These are phyloP conservation scores for Epiblema foenella DNA, from an alignment of 2,888 invertebrate species.

Conservation along the genomic window DNA sequence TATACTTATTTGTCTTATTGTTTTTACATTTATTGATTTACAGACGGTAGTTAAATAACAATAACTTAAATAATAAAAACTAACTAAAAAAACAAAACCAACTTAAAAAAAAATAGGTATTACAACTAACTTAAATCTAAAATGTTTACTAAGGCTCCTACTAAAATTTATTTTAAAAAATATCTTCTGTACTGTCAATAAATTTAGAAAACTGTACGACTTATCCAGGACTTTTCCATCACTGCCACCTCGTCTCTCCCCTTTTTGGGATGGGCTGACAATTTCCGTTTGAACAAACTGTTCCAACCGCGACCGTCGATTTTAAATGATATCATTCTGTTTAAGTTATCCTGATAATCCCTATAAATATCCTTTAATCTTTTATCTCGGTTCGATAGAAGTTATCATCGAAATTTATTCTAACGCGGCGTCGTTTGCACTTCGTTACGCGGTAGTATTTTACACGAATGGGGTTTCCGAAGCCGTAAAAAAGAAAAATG, in stretches of 20 bases:
- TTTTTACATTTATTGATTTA: too few relatives aligned
- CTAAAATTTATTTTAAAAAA: too few relatives aligned
- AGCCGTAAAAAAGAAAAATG: conserved; percentile 62
- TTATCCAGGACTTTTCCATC: background rate
- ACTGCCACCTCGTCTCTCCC: background rate
- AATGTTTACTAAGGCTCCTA: too few relatives aligned
- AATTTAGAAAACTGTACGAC: too few relatives aligned
- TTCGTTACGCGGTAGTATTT: conserved; percentile 53
- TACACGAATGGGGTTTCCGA: conserved; percentile 53
- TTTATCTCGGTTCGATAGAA: conserved; percentile 13
- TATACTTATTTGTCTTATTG: too few relatives aligned
- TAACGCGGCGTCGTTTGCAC: conserved; percentile 50
- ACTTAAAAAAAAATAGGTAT: too few relatives aligned
- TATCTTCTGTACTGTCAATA: too few relatives aligned
- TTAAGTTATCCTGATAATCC: conserved; percentile 13
- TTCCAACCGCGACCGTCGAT: background rate
- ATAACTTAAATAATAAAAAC: too few relatives aligned
- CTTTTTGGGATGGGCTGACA: background rate
- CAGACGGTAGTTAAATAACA: too few relatives aligned
- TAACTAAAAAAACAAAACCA: too few relatives aligned
- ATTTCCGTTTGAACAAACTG: background rate
- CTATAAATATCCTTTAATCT: conserved; percentile 28
- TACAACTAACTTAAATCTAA: too few relatives aligned
- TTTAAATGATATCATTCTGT: background rate
- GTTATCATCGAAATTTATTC: conserved; percentile 38